These are phyloP conservation scores for Ips nitidus DNA, from an alignment of 1,140 invertebrate species.

Conservation along the genomic window DNA sequence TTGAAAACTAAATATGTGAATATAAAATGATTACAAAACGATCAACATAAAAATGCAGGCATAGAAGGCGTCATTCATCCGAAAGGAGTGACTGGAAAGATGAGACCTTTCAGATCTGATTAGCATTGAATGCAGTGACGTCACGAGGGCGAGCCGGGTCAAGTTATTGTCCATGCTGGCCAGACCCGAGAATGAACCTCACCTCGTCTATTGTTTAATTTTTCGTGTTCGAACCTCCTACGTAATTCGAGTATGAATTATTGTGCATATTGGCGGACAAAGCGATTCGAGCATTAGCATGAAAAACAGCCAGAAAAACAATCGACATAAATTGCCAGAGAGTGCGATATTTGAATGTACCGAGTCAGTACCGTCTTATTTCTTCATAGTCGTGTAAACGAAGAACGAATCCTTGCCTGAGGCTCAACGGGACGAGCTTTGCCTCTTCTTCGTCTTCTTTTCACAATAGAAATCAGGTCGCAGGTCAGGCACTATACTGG, in stretches of 20 bases:
- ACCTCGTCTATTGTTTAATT: conserved; percentile 30
- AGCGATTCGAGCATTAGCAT: background rate
- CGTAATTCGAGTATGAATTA: conserved; percentile 13
- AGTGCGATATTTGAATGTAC: background rate
- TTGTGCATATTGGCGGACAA: background rate
- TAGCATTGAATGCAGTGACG: conserved; percentile 48
- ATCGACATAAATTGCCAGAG: background rate
- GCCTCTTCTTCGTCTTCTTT: too few species aligned
- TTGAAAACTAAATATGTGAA: too few species aligned
- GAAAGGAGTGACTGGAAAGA: conserved; percentile 42
- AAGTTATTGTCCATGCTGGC: conserved; percentile 42
- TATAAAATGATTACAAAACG: too few species aligned
- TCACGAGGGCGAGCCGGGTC: conserved; percentile 48
- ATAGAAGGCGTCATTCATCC: too few species aligned
- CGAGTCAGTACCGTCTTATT: too few species aligned
- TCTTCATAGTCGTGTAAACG: too few species aligned
- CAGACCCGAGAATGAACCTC: conserved; percentile 27
- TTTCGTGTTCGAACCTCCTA: conserved; percentile 26
- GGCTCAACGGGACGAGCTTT: too few species aligned
- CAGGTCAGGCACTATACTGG: too few species aligned
- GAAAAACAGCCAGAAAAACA: background rate
- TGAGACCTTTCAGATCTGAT: conserved; percentile 42
- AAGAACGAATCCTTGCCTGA: too few species aligned
- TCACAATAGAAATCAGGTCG: too few species aligned
- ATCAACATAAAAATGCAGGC: too few species aligned